Percentiles rank a stretch among this genome's conserved stretches.
phyloP scores from a whole-genome alignment of 2,888 invertebrate species.

The Nomada ruficornis region DNA sequence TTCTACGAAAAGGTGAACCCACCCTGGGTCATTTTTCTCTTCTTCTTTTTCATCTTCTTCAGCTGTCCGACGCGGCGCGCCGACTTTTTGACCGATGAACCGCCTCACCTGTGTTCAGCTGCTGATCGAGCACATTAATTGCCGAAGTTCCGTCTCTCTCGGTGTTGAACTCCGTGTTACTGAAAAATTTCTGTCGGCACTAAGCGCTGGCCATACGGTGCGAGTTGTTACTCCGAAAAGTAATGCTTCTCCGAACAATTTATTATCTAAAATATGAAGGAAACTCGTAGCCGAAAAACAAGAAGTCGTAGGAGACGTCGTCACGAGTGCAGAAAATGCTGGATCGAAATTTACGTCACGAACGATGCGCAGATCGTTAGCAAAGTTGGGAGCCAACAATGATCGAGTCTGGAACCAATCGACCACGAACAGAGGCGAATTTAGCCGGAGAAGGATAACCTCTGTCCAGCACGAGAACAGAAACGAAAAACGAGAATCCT shows the following conservation, averaged over 20 bases:
- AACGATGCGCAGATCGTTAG: conserved; percentile 58
- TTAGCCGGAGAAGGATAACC: conserved; percentile 7
- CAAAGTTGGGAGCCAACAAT: conserved; percentile 57
- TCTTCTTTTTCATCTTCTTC: neutral
- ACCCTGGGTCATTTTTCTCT: conserved; percentile 8
- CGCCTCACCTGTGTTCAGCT: neutral
- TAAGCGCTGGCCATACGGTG: neutral
- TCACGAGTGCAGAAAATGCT: neutral
- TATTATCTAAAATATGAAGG: no score
- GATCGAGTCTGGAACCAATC: conserved; percentile 39
- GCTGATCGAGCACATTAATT: conserved; percentile 63
- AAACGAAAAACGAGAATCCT: conserved; percentile 33
- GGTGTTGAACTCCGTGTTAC: conserved; percentile 3
- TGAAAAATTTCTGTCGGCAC: neutral
- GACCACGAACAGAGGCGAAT: conserved; percentile 4
- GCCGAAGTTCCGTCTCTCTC: conserved; percentile 5
- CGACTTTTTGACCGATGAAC: conserved; percentile 56
- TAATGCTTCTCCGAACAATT: no score
- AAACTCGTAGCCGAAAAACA: no score
- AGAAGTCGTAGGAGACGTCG: no score
- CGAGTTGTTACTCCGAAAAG: no score
- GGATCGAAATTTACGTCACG: conserved; percentile 25
- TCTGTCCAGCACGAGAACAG: neutral
- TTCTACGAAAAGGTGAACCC: conserved; percentile 7
- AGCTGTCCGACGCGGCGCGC: neutral